Conservation (phyloP, 2,797 vertebrate species). For the Decapterus maruadsi region DNA sequence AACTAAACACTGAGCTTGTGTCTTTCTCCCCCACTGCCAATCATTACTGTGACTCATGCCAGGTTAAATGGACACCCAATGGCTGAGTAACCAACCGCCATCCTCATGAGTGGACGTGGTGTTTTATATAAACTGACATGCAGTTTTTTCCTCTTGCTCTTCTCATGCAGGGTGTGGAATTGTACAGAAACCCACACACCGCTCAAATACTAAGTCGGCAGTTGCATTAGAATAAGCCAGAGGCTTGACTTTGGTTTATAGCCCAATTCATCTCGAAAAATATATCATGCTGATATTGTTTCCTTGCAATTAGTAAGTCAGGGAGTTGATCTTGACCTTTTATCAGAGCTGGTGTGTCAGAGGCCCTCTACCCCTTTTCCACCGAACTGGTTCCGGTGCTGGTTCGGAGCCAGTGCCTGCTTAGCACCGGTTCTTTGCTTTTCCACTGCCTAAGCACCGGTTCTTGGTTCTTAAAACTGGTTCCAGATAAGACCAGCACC, state of each 20-base stretch:
- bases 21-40: slow-evolving; percentile 58
- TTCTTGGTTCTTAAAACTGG: too few relatives aligned
- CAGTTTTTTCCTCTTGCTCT: slow-evolving; percentile 49
- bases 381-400: too few relatives aligned
- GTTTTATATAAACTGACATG: slow-evolving; percentile 68
- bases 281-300: slow-evolving; percentile 44
- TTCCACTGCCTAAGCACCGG: too few relatives aligned
- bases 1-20: slow-evolving; percentile 68
- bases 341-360: slow-evolving; percentile 50
- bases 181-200: slow-evolving; percentile 47
- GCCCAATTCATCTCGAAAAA: slow-evolving; percentile 57
- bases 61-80: slow-evolving; percentile 56
- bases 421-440: too few relatives aligned
- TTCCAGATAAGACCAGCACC: too few relatives aligned
- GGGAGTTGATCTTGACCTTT: slow-evolving; percentile 49
- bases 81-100: slow-evolving; percentile 39
- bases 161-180: slow-evolving; percentile 58
- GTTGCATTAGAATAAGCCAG: slow-evolving; percentile 55
- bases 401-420: too few relatives aligned
- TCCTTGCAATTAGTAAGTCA: slow-evolving; percentile 33
- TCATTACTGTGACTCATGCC: slow-evolving; percentile 70
- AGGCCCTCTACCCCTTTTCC: too few relatives aligned
- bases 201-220: slow-evolving; percentile 47
- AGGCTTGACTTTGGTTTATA: slow-evolving; percentile 47
- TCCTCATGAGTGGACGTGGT: slow-evolving; percentile 47